Base-by-base conservation (phyloP, 2,113 vertebrate genomes). In the Sprattus sprattus region DNA sequence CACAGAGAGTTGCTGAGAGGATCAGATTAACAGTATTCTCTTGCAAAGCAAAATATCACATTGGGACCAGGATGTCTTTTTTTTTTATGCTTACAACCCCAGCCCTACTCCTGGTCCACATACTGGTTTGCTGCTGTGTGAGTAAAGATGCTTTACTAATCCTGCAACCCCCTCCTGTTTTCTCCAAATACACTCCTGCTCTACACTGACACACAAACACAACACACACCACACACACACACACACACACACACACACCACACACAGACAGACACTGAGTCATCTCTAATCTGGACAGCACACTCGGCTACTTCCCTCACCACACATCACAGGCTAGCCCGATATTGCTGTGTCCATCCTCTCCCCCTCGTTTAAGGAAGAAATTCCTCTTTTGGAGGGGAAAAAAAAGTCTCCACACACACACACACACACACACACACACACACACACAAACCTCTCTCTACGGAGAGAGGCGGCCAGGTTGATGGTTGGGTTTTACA, bases 31-130 rank as follows among this genome's bases (percentile, higher is more conserved):
- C 20, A 16, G 20, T 82, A 45, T 28, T 82, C n/a, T 20, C 25
- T 5, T 39, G 54, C 32, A 46, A 82, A 52, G 32, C 32, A 75
- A 75, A 71, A 60, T 25, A 82, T 82, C 82, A 54, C 49, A 88
- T 84, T 39, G 47, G 3, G 57, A 45, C 50, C 52, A 6, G 6
- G 45, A 75, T 22, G 45, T 15, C 54, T 45, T 80, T 45, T 45
- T 52, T 83, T 57, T 81, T 57, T 18, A 54, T 15, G 52, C 15
- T 54, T 54, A n/a, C 16, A 16, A 54, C 52, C 25, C 16, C 50
- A 25, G n/a, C 11, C 9, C 45, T 3, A 7, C 52, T 49, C 52
- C 49, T 3, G 3, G 22, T 71, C 52, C 6, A 81, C 18, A 45
- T 44, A 49, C 25, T 64, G n/a, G 52, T 64, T 81, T 44, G 52